Percentiles rank a stretch among this genome's conserved stretches.
Evolutionary conservation across 2,797 vertebrate species (phyloP).

Genomic region (Phalloptychus januarius): DNA sequence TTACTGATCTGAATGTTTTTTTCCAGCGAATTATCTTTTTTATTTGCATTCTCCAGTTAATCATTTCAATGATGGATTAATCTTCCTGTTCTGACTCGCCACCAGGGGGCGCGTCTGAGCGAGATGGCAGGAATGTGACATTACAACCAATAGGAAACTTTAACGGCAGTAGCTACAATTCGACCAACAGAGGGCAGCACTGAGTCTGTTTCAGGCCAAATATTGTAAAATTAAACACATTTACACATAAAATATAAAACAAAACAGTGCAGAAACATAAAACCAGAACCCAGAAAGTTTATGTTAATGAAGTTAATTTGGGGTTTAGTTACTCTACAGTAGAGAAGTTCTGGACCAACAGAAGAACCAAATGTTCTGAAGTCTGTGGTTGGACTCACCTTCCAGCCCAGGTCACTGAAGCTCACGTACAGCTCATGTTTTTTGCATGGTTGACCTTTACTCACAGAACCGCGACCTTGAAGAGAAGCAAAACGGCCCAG

Average conservation of each 20-base stretch:
- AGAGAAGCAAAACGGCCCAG: constrained; percentile 1
- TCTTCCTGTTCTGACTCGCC: not conserved
- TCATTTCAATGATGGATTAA: too few relatives aligned
- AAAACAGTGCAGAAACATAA: not conserved
- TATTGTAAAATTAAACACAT: not conserved
- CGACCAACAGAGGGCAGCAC: not conserved
- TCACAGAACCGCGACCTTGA: constrained; percentile 78
- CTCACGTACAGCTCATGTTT: constrained; percentile 95
- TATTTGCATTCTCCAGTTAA: too few relatives aligned
- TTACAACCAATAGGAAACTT: not conserved
- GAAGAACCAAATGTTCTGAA: not conserved
- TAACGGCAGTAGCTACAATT: not conserved
- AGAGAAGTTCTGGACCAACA: not conserved
- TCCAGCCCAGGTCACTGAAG: constrained; percentile 98
- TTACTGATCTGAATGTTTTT: too few relatives aligned
- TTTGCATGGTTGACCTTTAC: constrained; percentile 85
- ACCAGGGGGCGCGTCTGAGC: not conserved
- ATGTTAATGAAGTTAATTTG: not conserved
- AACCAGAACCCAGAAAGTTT: not conserved
- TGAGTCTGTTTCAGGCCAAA: not conserved
- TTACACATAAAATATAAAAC: not conserved
- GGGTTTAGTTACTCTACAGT: too few relatives aligned
- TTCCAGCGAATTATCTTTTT: too few relatives aligned
- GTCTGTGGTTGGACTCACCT: constrained; percentile 77
- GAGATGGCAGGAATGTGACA: too few relatives aligned